Conservation (phyloP, 2,888 invertebrate genomes). For the Dryococelus australis region DNA sequence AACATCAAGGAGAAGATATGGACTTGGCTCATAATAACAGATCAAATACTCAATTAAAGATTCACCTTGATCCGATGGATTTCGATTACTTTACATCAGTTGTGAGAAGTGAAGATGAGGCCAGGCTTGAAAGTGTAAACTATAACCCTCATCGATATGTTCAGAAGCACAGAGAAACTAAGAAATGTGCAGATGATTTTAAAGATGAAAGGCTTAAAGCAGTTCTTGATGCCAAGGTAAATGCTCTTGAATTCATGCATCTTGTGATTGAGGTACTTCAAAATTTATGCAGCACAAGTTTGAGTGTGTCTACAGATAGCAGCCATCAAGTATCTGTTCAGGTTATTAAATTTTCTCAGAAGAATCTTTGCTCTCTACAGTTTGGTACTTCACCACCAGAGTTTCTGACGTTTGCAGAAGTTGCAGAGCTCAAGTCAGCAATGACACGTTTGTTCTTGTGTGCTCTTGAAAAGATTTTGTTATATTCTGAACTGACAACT, state of each 20-base stretch:
- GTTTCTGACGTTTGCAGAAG: conserved; percentile 51
- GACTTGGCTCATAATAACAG: conserved; percentile 52
- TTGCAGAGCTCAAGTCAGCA: conserved; percentile 63
- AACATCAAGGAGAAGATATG: conserved; percentile 62
- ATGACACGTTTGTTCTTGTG: conserved; percentile 66
- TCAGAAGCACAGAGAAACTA: conserved; percentile 19
- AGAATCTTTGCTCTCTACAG: conserved; percentile 67
- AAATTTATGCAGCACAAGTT: conserved; percentile 42
- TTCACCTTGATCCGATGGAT: conserved; percentile 66
- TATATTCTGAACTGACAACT: conserved; percentile 59
- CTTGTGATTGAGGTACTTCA: conserved; percentile 64
- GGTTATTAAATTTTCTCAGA: conserved; percentile 67
- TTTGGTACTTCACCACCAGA: conserved; percentile 62
- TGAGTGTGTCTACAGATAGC: conserved; percentile 33
- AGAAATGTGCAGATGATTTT: conserved; percentile 59
- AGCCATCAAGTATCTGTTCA: conserved; percentile 64
- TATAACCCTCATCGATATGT: conserved; percentile 46
- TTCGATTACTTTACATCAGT: conserved; percentile 68
- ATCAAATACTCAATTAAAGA: conserved; percentile 55
- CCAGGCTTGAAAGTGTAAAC: conserved; percentile 45
- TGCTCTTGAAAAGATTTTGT: conserved; percentile 61
- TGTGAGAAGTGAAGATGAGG: conserved; percentile 60
- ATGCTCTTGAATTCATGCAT: conserved; percentile 65
- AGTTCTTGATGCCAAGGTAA: conserved; percentile 63
- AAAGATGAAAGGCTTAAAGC: conserved; percentile 62